A percentile compares a stretch with the other conserved stretches of the same genome.
These are phyloP conservation scores for Phacellophora camtschatica DNA, from an alignment of 30 jellyfish, hydroid and myxozoan genomes.

Conservation along the genomic window DNA sequence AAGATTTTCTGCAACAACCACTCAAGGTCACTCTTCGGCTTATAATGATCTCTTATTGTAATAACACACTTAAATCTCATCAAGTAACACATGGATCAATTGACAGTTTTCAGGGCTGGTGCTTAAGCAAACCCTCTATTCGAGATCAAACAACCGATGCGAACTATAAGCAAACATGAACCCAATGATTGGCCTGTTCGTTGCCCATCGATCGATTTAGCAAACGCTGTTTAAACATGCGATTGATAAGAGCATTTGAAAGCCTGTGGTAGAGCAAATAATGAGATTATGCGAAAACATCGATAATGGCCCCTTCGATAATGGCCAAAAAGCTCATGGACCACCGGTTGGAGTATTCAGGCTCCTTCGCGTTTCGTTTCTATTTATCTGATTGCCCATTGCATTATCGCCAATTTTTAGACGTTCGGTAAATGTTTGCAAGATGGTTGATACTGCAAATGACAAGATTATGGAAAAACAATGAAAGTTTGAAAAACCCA, in stretches of 20 bases:
- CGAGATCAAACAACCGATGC: slow-evolving; percentile 62
- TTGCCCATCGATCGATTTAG: slow-evolving; percentile 65
- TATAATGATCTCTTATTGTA: slow-evolving; percentile 68
- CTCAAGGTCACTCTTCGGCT: slow-evolving; percentile 72
- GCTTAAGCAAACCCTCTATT: slow-evolving; percentile 70
- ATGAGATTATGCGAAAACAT: background rate
- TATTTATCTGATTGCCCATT: too few relatives aligned
- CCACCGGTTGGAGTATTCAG: too few relatives aligned
- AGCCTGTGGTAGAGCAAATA: slow-evolving; percentile 36
- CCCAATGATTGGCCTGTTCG: slow-evolving; percentile 64
- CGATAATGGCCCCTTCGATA: too few relatives aligned
- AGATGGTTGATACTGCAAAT: too few relatives aligned
- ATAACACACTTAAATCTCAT: slow-evolving; percentile 67
- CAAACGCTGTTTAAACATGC: slow-evolving; percentile 67
- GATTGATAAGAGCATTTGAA: slow-evolving; percentile 43
- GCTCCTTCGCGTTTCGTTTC: too few relatives aligned
- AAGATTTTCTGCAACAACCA: slow-evolving; percentile 57
- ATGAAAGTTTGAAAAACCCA: too few relatives aligned
- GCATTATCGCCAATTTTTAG: too few relatives aligned
- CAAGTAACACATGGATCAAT: slow-evolving; percentile 66
- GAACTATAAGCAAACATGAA: slow-evolving; percentile 53
- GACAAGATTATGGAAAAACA: too few relatives aligned
- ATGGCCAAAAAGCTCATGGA: too few relatives aligned
- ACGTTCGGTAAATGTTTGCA: too few relatives aligned
- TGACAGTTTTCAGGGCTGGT: slow-evolving; percentile 69